These are phyloP conservation scores for Euzophera pinguis DNA, from an alignment of 2,888 invertebrate species.

Conservation along the genomic window DNA sequence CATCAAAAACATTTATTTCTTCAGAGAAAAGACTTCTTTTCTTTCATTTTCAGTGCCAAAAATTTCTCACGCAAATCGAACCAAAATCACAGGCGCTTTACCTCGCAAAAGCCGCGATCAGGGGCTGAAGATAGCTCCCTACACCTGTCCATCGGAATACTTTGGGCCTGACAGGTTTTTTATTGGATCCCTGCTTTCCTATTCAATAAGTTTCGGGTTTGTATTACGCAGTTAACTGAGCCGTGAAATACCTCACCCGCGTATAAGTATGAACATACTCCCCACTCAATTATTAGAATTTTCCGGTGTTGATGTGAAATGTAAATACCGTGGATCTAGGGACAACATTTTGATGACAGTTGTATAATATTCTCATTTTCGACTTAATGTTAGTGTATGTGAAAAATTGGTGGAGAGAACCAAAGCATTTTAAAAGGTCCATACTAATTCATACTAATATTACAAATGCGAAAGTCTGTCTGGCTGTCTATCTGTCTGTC, in stretches of 20 bases:
- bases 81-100: neutral
- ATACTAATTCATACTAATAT: too few species aligned
- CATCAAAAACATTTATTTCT: too few species aligned
- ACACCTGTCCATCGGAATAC: slow-evolving; percentile 52
- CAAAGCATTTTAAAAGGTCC: neutral
- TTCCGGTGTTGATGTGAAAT: slow-evolving; percentile 1
- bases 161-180: slow-evolving; percentile 71
- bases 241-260: slow-evolving; percentile 58
- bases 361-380: neutral
- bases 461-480: too few species aligned
- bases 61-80: neutral
- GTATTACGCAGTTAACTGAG: slow-evolving; percentile 58
- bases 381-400: neutral
- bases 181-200: slow-evolving; percentile 69
- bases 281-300: slow-evolving; percentile 35
- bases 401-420: neutral
- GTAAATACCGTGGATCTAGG: neutral
- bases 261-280: slow-evolving; percentile 34
- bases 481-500: too few species aligned
- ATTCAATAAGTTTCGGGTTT: slow-evolving; percentile 69
- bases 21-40: too few species aligned
- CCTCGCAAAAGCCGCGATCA: neutral
- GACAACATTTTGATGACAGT: neutral
- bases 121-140: slow-evolving; percentile 9
- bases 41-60: neutral